Percentiles rank a stretch among this genome's conserved stretches.
These are phyloP conservation scores for Drosophila pandora DNA, from an alignment of 1,140 invertebrate species.

Conservation along the genomic window DNA sequence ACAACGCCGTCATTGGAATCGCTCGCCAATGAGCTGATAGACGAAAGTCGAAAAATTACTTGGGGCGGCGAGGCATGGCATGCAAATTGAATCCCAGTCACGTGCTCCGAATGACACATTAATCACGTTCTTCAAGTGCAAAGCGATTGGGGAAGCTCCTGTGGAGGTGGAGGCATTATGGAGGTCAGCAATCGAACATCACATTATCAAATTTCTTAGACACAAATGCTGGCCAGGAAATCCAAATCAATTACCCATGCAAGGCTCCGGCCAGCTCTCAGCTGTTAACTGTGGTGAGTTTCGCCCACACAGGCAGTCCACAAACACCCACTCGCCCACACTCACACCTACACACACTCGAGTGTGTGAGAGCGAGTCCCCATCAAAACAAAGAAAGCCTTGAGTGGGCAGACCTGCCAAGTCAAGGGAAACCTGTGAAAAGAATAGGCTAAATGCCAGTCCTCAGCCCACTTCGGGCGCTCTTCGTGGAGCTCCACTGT, in stretches of 20 bases:
- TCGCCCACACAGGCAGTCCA: constrained; percentile 7
- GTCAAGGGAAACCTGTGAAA: not conserved
- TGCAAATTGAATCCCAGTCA: constrained; percentile 66
- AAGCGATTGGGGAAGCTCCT: constrained; percentile 1
- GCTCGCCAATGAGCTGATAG: constrained; percentile 61
- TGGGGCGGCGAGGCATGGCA: constrained; percentile 19
- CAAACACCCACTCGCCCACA: no score
- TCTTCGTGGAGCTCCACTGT: constrained; percentile 1
- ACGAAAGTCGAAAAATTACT: constrained; percentile 31
- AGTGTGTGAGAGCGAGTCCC: constrained; percentile 46
- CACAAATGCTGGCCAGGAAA: constrained; percentile 51
- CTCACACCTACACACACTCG: not conserved
- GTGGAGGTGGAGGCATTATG: constrained; percentile 37
- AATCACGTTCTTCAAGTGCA: constrained; percentile 51
- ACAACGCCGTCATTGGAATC: constrained; percentile 43
- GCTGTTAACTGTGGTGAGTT: constrained; percentile 69
- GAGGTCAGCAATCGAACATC: constrained; percentile 55
- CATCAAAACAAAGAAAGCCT: constrained; percentile 77
- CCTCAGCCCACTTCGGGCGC: no score
- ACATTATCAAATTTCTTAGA: constrained; percentile 65
- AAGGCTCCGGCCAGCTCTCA: constrained; percentile 34
- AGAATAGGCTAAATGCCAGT: not conserved
- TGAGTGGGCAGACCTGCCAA: constrained; percentile 40
- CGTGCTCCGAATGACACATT: constrained; percentile 68
- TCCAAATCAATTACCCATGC: constrained; percentile 72